These are phyloP conservation scores for Trachymyrmex cornetzi DNA, from an alignment of 1,140 invertebrate species.

Conservation along the genomic window DNA sequence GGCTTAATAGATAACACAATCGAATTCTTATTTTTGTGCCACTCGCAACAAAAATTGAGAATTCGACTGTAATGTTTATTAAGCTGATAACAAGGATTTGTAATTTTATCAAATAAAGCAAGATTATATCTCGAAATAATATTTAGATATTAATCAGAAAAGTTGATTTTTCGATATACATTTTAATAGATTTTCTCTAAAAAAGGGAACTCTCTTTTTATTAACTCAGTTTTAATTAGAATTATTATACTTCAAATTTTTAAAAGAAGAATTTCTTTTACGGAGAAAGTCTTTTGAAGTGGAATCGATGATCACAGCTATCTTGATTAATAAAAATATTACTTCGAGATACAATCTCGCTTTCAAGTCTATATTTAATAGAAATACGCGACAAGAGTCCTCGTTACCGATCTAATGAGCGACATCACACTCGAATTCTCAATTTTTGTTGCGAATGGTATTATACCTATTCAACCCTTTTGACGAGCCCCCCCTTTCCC, in stretches of 20 bases:
- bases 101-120: no score
- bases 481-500: not conserved
- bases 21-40: no score
- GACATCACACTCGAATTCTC: not conserved
- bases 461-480: constrained; percentile 25
- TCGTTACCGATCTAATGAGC: not conserved
- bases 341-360: not conserved
- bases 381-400: not conserved
- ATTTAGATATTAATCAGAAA: no score
- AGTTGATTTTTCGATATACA: no score
- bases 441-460: constrained; percentile 25
- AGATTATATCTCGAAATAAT: no score
- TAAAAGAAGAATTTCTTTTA: not conserved
- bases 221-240: no score
- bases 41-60: no score
- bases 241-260: not conserved
- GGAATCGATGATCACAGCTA: not conserved
- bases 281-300: not conserved
- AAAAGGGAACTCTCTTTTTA: no score
- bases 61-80: no score
- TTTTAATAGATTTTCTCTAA: no score
- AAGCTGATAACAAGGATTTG: no score
- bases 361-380: not conserved
- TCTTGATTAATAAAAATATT: not conserved
- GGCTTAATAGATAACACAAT: no score